Base-by-base conservation (phyloP, 2,113 vertebrate genomes). In the Riparia riparia region DNA sequence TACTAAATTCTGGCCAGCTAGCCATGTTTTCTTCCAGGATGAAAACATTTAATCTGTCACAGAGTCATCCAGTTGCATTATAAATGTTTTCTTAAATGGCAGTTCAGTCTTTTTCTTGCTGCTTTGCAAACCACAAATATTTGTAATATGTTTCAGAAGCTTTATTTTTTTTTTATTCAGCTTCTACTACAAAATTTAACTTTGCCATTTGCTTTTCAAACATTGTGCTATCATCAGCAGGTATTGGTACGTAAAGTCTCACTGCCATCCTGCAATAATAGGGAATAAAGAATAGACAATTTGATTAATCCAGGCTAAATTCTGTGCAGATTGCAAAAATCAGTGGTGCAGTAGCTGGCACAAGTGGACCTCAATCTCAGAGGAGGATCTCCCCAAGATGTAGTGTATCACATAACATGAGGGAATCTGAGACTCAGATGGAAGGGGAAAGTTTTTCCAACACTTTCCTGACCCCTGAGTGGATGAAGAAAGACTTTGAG, bases 81-180 rank as follows among this genome's bases (percentile, higher is more conserved):
- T 79, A 91, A 94, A 97, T 96, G 95, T 69, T 71, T 95, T 96
- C 95, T 94, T 96, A 97, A 97, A 93, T 83, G 93, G 81, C 54
- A 96, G 31, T 65, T 85, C 77, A 95, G 76, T 88, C 90, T 93
- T 92, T 63, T 87, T 78, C 91, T 90, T 94, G 81, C 86, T 97
- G 94, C 88, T 96, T 93, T 90, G 88, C 77, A 95, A 95, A 95
- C 96, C 95, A 92, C 96, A 97, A 95, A 50, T 76, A 95, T 95
- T 94, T 88, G 49, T 76, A 92, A 89, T 93, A 89, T 53, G 49
- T 86, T 96, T 96, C 94, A 95, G 90, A 94, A 95, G 82, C 82
- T 86, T 93, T 76, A 58, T 69, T 94, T 79, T 94, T 83, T 2
- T 1, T 37, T 37, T 37, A 76, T 53, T 66, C 51, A 70, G 56